Evolutionary conservation across 30 jellyfish, hydroid and myxozoan genomes (phyloP), one percentile per base, ranked within the genome.

Genomic region (Haliclystus octoradiatus): DNA sequence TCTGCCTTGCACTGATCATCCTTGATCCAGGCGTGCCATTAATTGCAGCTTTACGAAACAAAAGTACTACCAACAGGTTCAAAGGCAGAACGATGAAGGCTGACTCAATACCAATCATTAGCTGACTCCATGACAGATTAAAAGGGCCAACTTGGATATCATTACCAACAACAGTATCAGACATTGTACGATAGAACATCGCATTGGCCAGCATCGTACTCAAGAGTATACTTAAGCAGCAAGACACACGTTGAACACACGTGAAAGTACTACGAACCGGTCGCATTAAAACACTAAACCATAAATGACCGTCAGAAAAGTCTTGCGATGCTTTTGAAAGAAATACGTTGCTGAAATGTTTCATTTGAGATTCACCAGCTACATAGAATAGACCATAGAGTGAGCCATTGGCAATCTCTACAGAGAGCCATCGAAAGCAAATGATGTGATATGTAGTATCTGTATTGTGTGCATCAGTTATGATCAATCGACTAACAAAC

Each of bases 171-270:
- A 23, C 30, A n/a, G 3, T 26, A 30, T 33, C 73, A 23, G 14
- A 49, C 15, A 1, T 33, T 35, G 49, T 65, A 2, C 63, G 69
- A 63, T 66, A 82, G 51, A 82, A 82, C 95, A 82, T 82, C 3
- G 95, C 95, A 67, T 82, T 82, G 0, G 85, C 50, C 31, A 82
- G 79, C 95, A 82, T 82, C 40, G 95, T 75, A 27, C 84, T 62
- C 31, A 82, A 40, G 3, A 82, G 75, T 26, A 75, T 52, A 49
- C 84, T 52, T 2, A 82, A 60, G 32, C 95, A 82, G 66, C 95
- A 82, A 2, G 95, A 66, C 26, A 84, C 70, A 14, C 95, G 92
- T 62, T 84, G 92, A 27, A 78, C 75, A 23, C 95, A 77, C 13
- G 95, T 51, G 53, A 82, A 82, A 34, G 49, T 51, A 63, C 95